Evolutionary conservation across 1,140 invertebrate genomes (phyloP), one percentile per base, ranked within the genome.

Genomic region (Meloidogyne chitwoodi): DNA sequence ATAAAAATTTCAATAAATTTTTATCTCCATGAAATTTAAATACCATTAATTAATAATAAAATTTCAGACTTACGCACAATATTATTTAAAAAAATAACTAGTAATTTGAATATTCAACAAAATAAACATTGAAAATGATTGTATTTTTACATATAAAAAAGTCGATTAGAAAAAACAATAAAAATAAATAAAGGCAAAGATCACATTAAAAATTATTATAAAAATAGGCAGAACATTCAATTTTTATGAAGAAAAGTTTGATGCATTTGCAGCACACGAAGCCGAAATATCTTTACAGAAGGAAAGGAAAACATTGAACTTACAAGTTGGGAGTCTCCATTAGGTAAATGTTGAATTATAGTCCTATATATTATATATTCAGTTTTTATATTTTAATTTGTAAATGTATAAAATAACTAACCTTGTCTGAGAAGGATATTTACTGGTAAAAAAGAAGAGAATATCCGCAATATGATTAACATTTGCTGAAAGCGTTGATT

Each of bases 361-460:
- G 64, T n/a, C 26, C 74, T 75, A 22, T n/a, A 56, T 70, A 70
- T 24, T n/a, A n/a, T n/a, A n/a, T n/a, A n/a, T n/a, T n/a, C n/a
- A n/a, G n/a, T n/a, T n/a, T n/a, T n/a, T n/a, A n/a, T n/a, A 69
- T 2, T 11, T 69, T 24, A 11, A 63, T 62, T 70, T 14, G 3
- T 26, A 19, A 19, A 14, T 12, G 27, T 5, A n/a, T 63, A 24
- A 14, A 73, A 64, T 19, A 24, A 26, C 11, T 34, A 34, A 73
- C 71, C 71, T 63, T 34, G 71, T 73, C 44, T 64, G 48, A 5
- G 3, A 24, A 1, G 71, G 71, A 31, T 73, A 73, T 73, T 73
- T 73, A 64, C 22, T 29, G 22, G 70, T 65, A 22, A 75, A 44
- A 14, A 34, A n/a, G 65, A 62, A 34, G n/a, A 75, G 41, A 75